A percentile compares a stretch with the other conserved stretches of the same genome.
These are phyloP conservation scores for Papilio xuthus DNA, from an alignment of 1,140 invertebrate genomes.

Conservation along the genomic window DNA sequence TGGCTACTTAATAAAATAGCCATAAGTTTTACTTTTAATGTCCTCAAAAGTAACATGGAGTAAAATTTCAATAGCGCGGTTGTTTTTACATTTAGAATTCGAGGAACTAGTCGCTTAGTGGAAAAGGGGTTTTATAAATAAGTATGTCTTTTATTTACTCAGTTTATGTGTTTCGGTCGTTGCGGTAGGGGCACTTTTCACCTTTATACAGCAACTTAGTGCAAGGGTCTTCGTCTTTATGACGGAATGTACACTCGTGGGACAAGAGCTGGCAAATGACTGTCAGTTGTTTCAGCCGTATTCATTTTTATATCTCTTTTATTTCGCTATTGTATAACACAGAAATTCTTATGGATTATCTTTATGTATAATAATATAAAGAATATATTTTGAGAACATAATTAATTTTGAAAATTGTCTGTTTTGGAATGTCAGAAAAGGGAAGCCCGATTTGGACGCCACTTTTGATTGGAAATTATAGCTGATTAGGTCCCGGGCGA, in stretches of 20 bases:
- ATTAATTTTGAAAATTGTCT: too few species aligned
- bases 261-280: not conserved
- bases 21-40: too few species aligned
- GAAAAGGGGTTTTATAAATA: not conserved
- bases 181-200: not conserved
- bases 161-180: not conserved
- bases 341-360: not conserved
- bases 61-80: not conserved
- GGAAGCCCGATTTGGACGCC: too few species aligned
- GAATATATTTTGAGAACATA: too few species aligned
- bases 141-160: slow-evolving; percentile 1
- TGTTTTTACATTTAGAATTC: not conserved
- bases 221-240: slow-evolving; percentile 13
- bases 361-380: too few species aligned
- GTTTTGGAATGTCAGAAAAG: too few species aligned
- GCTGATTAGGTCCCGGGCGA: too few species aligned
- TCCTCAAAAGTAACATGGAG: too few species aligned
- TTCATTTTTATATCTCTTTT: slow-evolving; percentile 4
- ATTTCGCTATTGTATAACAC: not conserved
- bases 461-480: too few species aligned
- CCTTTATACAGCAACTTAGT: slow-evolving; percentile 17
- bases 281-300: slow-evolving; percentile 6
- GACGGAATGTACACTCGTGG: slow-evolving; percentile 5
- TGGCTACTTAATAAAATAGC: too few species aligned
- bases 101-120: not conserved